These are phyloP conservation scores for Carlito syrichta DNA, from an alignment of 2,113 vertebrate species.

Conservation along the genomic window DNA sequence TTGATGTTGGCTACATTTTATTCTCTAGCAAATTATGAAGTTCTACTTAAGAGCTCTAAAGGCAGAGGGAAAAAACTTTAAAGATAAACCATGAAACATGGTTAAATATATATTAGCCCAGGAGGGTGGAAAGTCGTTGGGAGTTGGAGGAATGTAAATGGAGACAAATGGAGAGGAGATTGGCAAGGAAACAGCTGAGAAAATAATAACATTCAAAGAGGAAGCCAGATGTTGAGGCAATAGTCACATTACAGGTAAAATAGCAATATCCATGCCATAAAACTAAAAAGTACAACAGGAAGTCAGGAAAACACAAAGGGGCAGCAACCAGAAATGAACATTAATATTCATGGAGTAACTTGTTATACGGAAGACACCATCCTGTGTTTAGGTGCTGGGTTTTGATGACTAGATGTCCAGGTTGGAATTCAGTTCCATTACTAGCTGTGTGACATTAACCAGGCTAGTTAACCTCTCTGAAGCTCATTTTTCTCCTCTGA, in stretches of 20 bases:
- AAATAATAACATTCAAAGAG: background rate
- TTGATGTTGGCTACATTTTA: background rate
- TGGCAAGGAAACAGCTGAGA: background rate
- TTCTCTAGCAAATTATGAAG: background rate
- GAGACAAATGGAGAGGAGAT: accelerated
- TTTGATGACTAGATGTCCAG: background rate
- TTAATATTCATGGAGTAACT: accelerated
- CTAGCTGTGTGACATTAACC: background rate
- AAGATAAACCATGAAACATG: background rate
- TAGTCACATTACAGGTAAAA: background rate
- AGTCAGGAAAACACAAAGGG: background rate
- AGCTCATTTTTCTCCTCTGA: background rate
- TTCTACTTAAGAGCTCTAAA: background rate
- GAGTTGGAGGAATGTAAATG: background rate
- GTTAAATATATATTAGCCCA: background rate
- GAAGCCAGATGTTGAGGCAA: background rate
- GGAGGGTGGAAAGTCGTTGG: background rate
- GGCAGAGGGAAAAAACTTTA: background rate
- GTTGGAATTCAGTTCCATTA: background rate
- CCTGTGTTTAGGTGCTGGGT: background rate
- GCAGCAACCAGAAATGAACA: background rate
- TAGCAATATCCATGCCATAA: background rate
- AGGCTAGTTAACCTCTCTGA: background rate
- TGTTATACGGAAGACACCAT: accelerated
- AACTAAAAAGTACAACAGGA: background rate